Percentiles rank a stretch among this genome's conserved stretches.
Evolutionary conservation across 2,113 vertebrate genomes (phyloP).

Genomic region (Heteronetta atricapilla): DNA sequence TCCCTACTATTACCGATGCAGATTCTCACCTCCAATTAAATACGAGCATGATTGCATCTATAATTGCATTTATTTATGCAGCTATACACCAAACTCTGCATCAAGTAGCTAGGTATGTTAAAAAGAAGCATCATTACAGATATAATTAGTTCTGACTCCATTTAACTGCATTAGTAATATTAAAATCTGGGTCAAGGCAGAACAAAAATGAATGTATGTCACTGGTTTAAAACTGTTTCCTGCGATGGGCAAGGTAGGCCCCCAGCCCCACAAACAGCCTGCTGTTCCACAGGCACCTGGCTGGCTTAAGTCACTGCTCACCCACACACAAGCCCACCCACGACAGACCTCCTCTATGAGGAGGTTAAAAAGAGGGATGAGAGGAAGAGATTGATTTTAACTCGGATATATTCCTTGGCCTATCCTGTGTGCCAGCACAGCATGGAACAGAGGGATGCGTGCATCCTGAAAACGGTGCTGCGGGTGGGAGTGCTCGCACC

Average conservation of each 20-base stretch:
- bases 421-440: background rate
- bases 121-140: background rate
- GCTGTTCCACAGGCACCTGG: background rate
- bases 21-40: background rate
- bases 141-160: constrained; percentile 11
- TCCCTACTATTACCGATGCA: background rate
- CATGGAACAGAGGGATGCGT: background rate
- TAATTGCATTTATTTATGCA: background rate
- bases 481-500: background rate
- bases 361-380: background rate
- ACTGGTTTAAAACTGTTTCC: background rate
- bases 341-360: background rate
- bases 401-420: background rate
- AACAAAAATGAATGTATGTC: background rate
- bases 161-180: background rate
- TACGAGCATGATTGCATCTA: background rate
- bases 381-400: background rate
- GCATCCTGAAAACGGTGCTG: accelerated
- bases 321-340: background rate
- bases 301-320: background rate
- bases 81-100: background rate
- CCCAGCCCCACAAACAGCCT: background rate
- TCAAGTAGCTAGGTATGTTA: background rate
- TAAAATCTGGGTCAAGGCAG: constrained; percentile 34
- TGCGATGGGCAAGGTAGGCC: background rate